Evolutionary conservation across 2,113 vertebrate species (phyloP), one percentile per base, ranked within the genome.

Genomic region (Corythoichthys intestinalis): DNA sequence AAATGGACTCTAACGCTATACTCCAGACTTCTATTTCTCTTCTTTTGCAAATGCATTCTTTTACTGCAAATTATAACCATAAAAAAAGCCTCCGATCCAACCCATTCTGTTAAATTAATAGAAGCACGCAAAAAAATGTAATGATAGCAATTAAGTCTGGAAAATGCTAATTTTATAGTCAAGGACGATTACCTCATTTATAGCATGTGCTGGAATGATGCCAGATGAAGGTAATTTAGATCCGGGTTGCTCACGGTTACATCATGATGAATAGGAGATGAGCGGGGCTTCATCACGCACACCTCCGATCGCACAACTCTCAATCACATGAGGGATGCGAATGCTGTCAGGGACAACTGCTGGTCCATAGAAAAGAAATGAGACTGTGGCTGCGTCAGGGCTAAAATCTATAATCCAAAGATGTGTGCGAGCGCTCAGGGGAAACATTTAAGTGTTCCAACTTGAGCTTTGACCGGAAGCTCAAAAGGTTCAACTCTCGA

Each of bases 141-240:
- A 98, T 98, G 96, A 98, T 96, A 93, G 95, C 97, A 98, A 99
- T 99, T 99, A 99, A 98, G 95, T 98, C 94, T 96, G 96, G 95
- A 98, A 99, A 97, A 99, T 98, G 97, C 96, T 93, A 98, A 99
- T 99, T 97, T 98, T 98, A 98, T 98, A 98, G 96, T 98, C 97
- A 98, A 99, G 97, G 97, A 97, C 96, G 95, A 98, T 98, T 98
- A 99, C 94, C 94, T 98, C 96, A 98, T 99, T 99, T 99, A 97
- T 97, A 95, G 96, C 94, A 93, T 92, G 93, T 93, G 90, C 87
- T 98, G 97, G 97, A 97, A 94, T 93, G 92, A 93, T 95, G 96
- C 97, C 97, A 98, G 96, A 94, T 81, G 93, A 95, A 95, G 95
- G 96, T 97, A 98, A 99, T 98, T 97, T 96, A 95, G 94, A 94